Evolutionary conservation across 2,888 invertebrate genomes (phyloP).

Genomic region (Tenthredo amoena): DNA sequence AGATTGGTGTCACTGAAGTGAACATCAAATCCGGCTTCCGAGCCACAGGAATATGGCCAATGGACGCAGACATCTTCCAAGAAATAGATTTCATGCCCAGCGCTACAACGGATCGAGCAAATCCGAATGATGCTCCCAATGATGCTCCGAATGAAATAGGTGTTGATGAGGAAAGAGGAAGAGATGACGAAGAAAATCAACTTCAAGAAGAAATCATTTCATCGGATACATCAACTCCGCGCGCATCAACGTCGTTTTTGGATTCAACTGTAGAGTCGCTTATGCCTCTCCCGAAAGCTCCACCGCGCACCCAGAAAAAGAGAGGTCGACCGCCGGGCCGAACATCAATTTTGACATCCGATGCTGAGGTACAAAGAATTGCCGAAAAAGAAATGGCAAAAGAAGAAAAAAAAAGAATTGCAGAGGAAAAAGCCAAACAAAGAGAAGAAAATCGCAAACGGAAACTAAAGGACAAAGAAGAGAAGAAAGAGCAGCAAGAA

Average conservation of each 20-base stretch:
- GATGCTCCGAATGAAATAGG: constrained; percentile 31
- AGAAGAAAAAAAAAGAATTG: constrained; percentile 10
- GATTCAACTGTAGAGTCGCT: constrained; percentile 17
- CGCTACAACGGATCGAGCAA: constrained; percentile 61
- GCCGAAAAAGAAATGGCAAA: constrained; percentile 27
- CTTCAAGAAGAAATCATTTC: constrained; percentile 6
- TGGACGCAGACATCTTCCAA: constrained; percentile 66
- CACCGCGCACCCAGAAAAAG: constrained; percentile 12
- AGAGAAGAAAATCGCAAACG: constrained; percentile 23
- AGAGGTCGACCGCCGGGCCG: not conserved
- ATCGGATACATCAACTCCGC: constrained; percentile 9
- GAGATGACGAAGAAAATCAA: not conserved
- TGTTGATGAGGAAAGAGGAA: constrained; percentile 14
- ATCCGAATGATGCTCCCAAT: constrained; percentile 2
- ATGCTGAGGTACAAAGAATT: constrained; percentile 36
- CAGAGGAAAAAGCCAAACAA: constrained; percentile 34
- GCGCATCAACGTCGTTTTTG: not conserved
- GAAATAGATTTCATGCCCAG: constrained; percentile 66
- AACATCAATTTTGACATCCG: constrained; percentile 25
- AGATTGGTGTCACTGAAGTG: constrained; percentile 53
- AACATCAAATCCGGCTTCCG: too few relatives aligned
- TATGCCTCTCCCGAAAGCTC: constrained; percentile 16
- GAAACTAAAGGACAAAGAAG: constrained; percentile 27
- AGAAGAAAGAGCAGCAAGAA: constrained; percentile 30
- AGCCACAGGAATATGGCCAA: constrained; percentile 67